Evolutionary conservation across 2,888 invertebrate species (phyloP).

Genomic region (Pyrgus malvae): DNA sequence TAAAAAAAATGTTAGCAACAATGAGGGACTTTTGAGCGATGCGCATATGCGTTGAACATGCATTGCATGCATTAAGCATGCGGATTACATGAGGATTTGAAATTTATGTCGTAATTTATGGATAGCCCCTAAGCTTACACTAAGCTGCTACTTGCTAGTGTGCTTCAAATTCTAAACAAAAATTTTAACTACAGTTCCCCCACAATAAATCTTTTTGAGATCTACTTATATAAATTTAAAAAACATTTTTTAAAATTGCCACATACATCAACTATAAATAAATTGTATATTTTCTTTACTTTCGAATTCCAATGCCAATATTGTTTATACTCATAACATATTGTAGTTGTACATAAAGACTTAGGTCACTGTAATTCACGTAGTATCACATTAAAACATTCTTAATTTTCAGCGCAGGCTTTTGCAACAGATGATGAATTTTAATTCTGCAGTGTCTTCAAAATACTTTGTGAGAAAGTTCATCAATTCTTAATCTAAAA

Average conservation of each 20-base stretch:
- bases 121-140: constrained; percentile 17
- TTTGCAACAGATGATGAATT: constrained; percentile 2
- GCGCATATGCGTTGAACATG: too few relatives aligned
- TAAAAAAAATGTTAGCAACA: too few relatives aligned
- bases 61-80: too few relatives aligned
- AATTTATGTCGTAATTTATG: too few relatives aligned
- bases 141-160: constrained; percentile 1
- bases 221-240: constrained; percentile 4
- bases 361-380: background rate
- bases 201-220: constrained; percentile 4
- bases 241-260: constrained; percentile 4
- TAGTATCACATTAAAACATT: constrained; percentile 16
- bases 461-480: too few relatives aligned
- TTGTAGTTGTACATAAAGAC: constrained; percentile 8
- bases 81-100: too few relatives aligned
- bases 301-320: constrained; percentile 1
- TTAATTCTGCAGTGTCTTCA: constrained; percentile 16
- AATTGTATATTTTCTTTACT: constrained; percentile 10
- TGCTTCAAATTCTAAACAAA: constrained; percentile 7
- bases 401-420: constrained; percentile 1
- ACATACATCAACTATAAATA: constrained; percentile 15
- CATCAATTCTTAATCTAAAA: too few relatives aligned
- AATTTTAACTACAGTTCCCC: background rate
- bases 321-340: constrained; percentile 1
- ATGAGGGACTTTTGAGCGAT: too few relatives aligned